Conservation (phyloP, 2,113 vertebrate species). For the Stigmatopora nigra region DNA sequence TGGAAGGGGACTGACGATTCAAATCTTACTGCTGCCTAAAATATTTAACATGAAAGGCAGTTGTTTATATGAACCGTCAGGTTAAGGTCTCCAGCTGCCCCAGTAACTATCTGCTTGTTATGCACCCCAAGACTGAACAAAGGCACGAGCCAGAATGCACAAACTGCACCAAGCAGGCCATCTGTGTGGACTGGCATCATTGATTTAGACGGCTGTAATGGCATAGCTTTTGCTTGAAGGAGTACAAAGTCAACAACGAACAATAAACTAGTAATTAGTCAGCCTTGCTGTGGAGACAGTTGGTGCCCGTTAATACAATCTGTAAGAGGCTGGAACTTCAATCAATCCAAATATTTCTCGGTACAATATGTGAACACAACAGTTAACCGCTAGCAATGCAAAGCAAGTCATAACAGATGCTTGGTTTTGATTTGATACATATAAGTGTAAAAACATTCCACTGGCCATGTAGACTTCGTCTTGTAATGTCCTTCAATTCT, state of each 20-base stretch:
- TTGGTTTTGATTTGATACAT: neutral
- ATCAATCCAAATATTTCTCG: too few relatives aligned
- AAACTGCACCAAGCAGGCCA: constrained; percentile 1
- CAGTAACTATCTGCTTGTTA: constrained; percentile 18
- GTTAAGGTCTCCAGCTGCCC: constrained; percentile 7
- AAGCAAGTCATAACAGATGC: neutral
- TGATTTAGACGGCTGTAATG: neutral
- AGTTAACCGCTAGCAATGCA: neutral
- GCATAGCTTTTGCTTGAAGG: neutral
- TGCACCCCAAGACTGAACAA: constrained; percentile 2
- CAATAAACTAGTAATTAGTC: neutral
- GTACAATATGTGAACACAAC: neutral
- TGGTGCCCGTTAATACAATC: neutral
- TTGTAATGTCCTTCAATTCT: neutral
- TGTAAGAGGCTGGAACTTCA: neutral
- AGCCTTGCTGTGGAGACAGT: neutral
- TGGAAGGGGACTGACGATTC: constrained; percentile 17
- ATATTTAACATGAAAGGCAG: constrained; percentile 29
- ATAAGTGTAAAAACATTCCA: neutral
- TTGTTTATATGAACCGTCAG: constrained; percentile 19
- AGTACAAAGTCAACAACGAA: constrained; percentile 2
- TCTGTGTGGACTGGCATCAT: neutral
- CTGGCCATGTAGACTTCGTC: neutral
- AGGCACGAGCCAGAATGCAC: constrained; percentile 2
- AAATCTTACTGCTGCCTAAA: constrained; percentile 16